Conservation (phyloP, 2,113 vertebrate species). For the Corythoichthys haematopterus region DNA sequence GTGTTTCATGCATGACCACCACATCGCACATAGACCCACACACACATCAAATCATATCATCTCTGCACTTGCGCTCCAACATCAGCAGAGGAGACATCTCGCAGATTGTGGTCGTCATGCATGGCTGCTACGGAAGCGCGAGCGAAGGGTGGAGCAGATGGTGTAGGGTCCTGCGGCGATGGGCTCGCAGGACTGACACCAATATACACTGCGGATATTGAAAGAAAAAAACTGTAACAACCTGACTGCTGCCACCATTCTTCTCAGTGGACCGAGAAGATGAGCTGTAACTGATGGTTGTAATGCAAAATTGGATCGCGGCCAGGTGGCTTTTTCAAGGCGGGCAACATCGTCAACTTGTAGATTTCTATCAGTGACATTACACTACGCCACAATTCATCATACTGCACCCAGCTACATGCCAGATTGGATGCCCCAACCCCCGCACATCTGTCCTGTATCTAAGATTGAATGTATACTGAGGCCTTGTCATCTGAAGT, state of each 20-base stretch:
- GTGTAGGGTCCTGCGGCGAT: slow-evolving; percentile 56
- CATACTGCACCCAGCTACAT: slow-evolving; percentile 44
- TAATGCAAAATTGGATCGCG: slow-evolving; percentile 31
- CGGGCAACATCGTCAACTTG: slow-evolving; percentile 53
- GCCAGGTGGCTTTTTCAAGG: slow-evolving; percentile 46
- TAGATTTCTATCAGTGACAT: slow-evolving; percentile 57
- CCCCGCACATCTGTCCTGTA: slow-evolving; percentile 46
- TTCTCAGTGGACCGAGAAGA: slow-evolving; percentile 36
- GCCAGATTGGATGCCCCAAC: slow-evolving; percentile 57
- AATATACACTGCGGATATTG: slow-evolving; percentile 53
- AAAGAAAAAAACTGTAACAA: slow-evolving; percentile 24
- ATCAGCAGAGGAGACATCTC: slow-evolving; percentile 44
- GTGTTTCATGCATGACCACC: slow-evolving; percentile 48
- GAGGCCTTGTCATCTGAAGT: slow-evolving; percentile 26
- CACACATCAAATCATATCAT: slow-evolving; percentile 23
- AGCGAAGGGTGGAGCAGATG: slow-evolving; percentile 62
- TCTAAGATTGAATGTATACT: slow-evolving; percentile 36
- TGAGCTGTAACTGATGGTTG: slow-evolving; percentile 51
- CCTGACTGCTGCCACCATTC: slow-evolving; percentile 41
- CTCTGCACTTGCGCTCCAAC: slow-evolving; percentile 29
- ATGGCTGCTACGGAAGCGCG: slow-evolving; percentile 59
- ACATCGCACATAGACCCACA: slow-evolving; percentile 19
- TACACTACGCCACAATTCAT: slow-evolving; percentile 47
- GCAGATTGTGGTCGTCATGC: slow-evolving; percentile 64
- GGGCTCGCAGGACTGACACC: slow-evolving; percentile 50